Conservation (phyloP, 2,888 invertebrate species). For the Pollenia amentaria region DNA sequence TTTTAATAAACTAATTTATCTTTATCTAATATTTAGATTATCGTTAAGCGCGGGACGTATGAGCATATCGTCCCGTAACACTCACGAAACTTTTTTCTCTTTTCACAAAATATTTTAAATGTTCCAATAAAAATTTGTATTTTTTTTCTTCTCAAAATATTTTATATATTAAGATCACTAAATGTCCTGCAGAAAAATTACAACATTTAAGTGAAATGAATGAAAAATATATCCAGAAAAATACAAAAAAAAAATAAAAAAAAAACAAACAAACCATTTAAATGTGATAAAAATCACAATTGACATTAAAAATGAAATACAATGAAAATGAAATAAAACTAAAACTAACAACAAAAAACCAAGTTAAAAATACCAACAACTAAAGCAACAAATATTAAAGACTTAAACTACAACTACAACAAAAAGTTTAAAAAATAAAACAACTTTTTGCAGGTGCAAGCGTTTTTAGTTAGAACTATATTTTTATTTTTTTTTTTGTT, state of each 20-base stretch:
- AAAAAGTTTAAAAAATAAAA: conserved; percentile 9
- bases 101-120: conserved; percentile 19
- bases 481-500: conserved; percentile 32
- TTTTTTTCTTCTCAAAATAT: conserved; percentile 1
- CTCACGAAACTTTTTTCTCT: neutral
- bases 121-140: conserved; percentile 26
- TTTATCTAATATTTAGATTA: neutral
- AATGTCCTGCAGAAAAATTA: conserved; percentile 50
- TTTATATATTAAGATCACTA: conserved; percentile 19
- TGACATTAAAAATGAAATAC: conserved; percentile 69
- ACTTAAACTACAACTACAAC: conserved; percentile 18
- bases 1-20: neutral
- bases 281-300: conserved; percentile 73
- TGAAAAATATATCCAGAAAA: conserved; percentile 19
- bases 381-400: conserved; percentile 40
- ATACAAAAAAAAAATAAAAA: neutral
- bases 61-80: too few species aligned
- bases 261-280: conserved; percentile 53
- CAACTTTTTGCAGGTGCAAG: conserved; percentile 71
- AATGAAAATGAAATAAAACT: conserved; percentile 56
- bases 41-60: too few species aligned
- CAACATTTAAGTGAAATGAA: conserved; percentile 49
- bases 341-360: conserved; percentile 56
- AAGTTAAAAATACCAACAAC: conserved; percentile 52
- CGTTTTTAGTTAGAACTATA: conserved; percentile 59